phyloP scores from a whole-genome alignment of 2,797 vertebrate species.

The Melanotaenia boesemani region DNA sequence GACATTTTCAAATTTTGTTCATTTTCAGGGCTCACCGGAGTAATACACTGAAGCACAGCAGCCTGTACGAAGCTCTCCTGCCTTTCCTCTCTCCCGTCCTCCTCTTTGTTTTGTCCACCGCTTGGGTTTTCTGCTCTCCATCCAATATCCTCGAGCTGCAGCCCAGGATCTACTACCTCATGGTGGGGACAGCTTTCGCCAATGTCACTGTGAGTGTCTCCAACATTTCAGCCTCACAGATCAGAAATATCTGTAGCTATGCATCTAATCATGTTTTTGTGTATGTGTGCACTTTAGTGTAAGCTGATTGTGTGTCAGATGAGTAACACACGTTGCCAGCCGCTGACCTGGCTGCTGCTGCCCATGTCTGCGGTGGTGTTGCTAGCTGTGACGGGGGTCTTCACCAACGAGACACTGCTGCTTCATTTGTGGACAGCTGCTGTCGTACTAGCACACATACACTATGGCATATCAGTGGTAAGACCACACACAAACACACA shows the following conservation, averaged over 20 bases:
- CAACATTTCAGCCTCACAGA: accelerated
- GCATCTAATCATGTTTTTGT: background rate
- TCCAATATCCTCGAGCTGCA: conserved; percentile 88
- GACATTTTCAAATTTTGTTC: conserved; percentile 1
- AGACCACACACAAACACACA: conserved; percentile 55
- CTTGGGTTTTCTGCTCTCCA: conserved; percentile 90
- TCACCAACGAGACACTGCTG: conserved; percentile 81
- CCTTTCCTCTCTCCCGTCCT: conserved; percentile 92
- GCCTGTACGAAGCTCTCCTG: conserved; percentile 90
- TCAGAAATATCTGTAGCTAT: background rate
- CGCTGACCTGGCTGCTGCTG: conserved; percentile 91
- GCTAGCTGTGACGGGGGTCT: conserved; percentile 75
- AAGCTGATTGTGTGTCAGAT: conserved; percentile 98
- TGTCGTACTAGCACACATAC: conserved; percentile 91
- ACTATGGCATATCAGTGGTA: conserved; percentile 96
- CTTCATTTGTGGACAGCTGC: conserved; percentile 85
- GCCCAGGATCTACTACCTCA: conserved; percentile 94
- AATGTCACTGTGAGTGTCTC: conserved; percentile 91
- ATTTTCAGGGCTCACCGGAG: conserved; percentile 86
- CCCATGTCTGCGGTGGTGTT: conserved; percentile 86
- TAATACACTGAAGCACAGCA: conserved; percentile 92
- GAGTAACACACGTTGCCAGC: conserved; percentile 94
- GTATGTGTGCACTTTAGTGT: conserved; percentile 82
- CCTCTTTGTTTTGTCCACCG: conserved; percentile 90
- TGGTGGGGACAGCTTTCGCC: conserved; percentile 96